Conservation (phyloP, 2,797 vertebrate species). For the Sebastes trivittatus region DNA sequence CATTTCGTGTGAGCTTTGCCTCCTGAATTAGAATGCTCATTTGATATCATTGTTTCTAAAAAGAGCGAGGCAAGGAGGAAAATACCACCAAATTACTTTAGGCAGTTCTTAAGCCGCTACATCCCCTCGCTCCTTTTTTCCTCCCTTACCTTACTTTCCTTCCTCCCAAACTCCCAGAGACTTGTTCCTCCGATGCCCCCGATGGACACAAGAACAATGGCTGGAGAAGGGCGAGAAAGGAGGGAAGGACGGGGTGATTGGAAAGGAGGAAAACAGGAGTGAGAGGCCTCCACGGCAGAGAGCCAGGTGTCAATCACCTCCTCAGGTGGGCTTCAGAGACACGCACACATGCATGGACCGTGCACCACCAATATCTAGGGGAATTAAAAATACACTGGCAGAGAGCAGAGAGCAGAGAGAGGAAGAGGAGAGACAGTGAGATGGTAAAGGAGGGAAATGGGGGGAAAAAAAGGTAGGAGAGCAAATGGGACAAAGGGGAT, state of each 20-base stretch:
- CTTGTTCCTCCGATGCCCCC: conserved; percentile 30
- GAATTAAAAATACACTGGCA: conserved; percentile 80
- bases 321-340: conserved; percentile 87
- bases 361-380: conserved; percentile 85
- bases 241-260: conserved; percentile 62
- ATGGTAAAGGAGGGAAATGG: conserved; percentile 31
- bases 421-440: conserved; percentile 33
- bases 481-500: conserved; percentile 66
- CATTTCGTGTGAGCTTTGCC: conserved; percentile 82
- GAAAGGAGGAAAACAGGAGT: conserved; percentile 66
- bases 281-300: conserved; percentile 86
- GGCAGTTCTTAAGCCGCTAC: conserved; percentile 79
- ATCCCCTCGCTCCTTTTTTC: background rate
- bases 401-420: conserved; percentile 33
- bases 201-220: conserved; percentile 40
- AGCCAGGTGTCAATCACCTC: conserved; percentile 90
- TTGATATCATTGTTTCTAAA: conserved; percentile 59
- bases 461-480: conserved; percentile 17
- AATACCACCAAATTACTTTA: conserved; percentile 48
- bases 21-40: conserved; percentile 85
- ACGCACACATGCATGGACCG: conserved; percentile 29
- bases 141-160: background rate
- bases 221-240: conserved; percentile 22
- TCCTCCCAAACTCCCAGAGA: conserved; percentile 20
- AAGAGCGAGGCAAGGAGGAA: background rate